Evolutionary conservation across 2,113 vertebrate genomes (phyloP).

Genomic region (Rhadina sibilatrix): DNA sequence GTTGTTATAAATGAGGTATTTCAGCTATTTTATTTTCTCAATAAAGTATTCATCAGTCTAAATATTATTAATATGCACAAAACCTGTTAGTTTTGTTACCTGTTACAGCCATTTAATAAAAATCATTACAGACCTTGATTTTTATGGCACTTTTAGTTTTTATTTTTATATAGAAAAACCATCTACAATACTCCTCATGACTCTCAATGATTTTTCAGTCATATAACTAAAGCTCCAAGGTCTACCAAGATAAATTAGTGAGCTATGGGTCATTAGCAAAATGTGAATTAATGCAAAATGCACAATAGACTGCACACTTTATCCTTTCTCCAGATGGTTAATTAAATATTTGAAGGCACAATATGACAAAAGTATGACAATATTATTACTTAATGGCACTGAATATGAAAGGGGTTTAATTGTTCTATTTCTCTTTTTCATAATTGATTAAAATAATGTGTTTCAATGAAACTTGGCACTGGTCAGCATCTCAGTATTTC

Average conservation of each 20-base stretch:
- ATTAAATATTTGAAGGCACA: conserved; percentile 16
- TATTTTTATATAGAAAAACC: neutral
- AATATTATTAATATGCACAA: neutral
- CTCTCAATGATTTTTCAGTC: neutral
- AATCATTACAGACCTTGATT: neutral
- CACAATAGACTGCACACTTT: neutral
- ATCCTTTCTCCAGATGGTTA: neutral
- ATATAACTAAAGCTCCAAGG: neutral
- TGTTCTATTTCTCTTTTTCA: neutral
- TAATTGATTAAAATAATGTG: neutral
- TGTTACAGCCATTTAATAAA: neutral
- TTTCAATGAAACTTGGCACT: neutral
- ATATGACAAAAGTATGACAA: neutral
- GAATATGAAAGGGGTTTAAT: neutral
- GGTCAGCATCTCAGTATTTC: neutral
- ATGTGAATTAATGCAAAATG: conserved; percentile 5
- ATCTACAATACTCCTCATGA: neutral
- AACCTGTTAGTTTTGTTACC: neutral
- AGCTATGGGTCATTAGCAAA: neutral
- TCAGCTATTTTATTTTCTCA: neutral
- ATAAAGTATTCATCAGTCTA: neutral
- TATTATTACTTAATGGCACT: neutral
- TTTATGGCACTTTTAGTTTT: neutral
- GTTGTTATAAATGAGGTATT: neutral
- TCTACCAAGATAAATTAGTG: neutral